These are phyloP conservation scores for Synergus gifuensis DNA, from an alignment of 2,888 invertebrate genomes.

Conservation along the genomic window DNA sequence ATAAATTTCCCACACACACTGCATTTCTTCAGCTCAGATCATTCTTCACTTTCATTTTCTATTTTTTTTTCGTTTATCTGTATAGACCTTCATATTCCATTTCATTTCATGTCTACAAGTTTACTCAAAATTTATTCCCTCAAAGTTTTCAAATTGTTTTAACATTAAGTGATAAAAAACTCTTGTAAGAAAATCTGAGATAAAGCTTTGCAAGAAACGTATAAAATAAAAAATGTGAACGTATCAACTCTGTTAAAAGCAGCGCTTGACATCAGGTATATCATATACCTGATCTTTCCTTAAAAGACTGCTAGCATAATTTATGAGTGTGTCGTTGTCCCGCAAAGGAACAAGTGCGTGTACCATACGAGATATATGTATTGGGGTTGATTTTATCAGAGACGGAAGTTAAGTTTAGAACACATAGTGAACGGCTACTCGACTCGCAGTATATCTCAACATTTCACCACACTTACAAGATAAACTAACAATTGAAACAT, in stretches of 20 bases:
- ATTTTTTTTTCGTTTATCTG: not conserved
- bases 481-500: not conserved
- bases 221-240: too few species aligned
- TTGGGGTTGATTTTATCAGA: conserved; percentile 36
- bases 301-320: conserved; percentile 24
- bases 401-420: conserved; percentile 37
- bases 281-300: not conserved
- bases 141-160: too few species aligned
- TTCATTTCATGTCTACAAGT: not conserved
- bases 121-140: too few species aligned
- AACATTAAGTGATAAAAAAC: too few species aligned
- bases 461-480: conserved; percentile 25
- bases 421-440: conserved; percentile 22
- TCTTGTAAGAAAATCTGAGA: too few species aligned
- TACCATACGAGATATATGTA: conserved; percentile 8
- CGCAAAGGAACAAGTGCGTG: conserved; percentile 39
- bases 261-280: not conserved
- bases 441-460: conserved; percentile 2
- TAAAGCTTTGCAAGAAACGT: not conserved
- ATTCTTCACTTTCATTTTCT: conserved; percentile 13
- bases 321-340: conserved; percentile 34
- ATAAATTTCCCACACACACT: conserved; percentile 29
- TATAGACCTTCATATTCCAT: not conserved
- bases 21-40: conserved; percentile 9
- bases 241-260: not conserved